These are phyloP conservation scores for Tyto alba DNA, from an alignment of 2,113 vertebrate species.

Conservation along the genomic window DNA sequence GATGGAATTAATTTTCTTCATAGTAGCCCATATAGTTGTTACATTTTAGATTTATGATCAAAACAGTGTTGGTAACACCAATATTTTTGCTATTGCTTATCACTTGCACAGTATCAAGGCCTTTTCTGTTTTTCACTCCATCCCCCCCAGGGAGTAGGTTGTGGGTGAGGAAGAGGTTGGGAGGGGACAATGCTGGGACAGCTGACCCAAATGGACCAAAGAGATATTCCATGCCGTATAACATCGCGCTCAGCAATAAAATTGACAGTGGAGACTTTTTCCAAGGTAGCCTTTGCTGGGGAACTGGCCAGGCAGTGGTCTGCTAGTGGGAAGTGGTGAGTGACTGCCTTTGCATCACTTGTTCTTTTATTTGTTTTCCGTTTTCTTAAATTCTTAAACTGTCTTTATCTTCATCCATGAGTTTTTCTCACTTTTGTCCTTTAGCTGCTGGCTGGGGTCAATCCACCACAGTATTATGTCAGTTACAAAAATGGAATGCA, in stretches of 20 bases:
- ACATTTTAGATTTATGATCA: background rate
- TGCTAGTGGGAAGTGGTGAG: background rate
- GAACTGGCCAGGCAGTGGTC: fast-evolving
- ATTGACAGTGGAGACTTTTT: background rate
- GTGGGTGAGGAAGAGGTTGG: background rate
- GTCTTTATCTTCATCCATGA: background rate
- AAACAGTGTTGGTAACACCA: fast-evolving
- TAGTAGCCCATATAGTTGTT: background rate
- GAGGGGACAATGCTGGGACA: background rate
- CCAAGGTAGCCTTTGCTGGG: background rate
- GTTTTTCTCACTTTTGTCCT: background rate
- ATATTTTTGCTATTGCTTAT: background rate
- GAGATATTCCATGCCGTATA: background rate
- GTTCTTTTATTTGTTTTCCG: background rate
- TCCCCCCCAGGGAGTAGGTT: background rate
- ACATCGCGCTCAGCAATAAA: background rate
- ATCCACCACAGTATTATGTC: background rate
- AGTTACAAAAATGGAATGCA: too few species aligned
- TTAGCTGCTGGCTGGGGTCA: background rate
- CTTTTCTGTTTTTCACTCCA: background rate
- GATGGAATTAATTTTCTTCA: background rate
- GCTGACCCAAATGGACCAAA: background rate
- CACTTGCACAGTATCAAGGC: fast-evolving
- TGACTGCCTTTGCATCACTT: background rate
- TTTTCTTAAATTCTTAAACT: background rate